Evolutionary conservation across 1,140 invertebrate genomes (phyloP).

Genomic region (Bombus soroeensis): DNA sequence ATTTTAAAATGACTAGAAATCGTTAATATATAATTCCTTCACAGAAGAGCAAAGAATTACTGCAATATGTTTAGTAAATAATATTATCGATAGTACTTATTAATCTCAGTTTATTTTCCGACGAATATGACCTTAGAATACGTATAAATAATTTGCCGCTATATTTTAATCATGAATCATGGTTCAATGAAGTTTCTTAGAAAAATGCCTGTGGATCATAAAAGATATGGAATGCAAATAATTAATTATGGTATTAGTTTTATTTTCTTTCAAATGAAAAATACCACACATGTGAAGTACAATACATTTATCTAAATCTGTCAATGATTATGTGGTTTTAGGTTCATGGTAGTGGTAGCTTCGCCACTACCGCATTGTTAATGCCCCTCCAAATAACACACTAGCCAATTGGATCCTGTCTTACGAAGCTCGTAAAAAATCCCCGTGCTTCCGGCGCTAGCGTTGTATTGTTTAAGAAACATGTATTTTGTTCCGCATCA

Average conservation of each 20-base stretch:
- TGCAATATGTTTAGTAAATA: too few relatives aligned
- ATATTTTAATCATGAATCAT: neutral
- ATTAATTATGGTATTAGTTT: neutral
- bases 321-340: slow-evolving; percentile 1
- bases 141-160: slow-evolving; percentile 29
- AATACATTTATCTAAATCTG: neutral
- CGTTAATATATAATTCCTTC: neutral
- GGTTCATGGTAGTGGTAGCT: slow-evolving; percentile 13
- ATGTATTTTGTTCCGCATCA: slow-evolving; percentile 28
- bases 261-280: too few relatives aligned
- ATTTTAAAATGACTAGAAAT: neutral
- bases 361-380: slow-evolving; percentile 17
- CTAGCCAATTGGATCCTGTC: slow-evolving; percentile 52
- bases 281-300: neutral
- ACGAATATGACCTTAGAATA: neutral
- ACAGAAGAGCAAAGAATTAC: too few relatives aligned
- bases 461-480: slow-evolving; percentile 29
- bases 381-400: slow-evolving; percentile 28
- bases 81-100: neutral
- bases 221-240: neutral
- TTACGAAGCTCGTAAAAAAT: slow-evolving; percentile 60
- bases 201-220: too few relatives aligned
- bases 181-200: neutral
- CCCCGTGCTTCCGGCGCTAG: slow-evolving; percentile 52
- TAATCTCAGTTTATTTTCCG: neutral